Base-by-base conservation (phyloP, 2,113 vertebrate genomes). In the Psittacula cyanocephala region DNA sequence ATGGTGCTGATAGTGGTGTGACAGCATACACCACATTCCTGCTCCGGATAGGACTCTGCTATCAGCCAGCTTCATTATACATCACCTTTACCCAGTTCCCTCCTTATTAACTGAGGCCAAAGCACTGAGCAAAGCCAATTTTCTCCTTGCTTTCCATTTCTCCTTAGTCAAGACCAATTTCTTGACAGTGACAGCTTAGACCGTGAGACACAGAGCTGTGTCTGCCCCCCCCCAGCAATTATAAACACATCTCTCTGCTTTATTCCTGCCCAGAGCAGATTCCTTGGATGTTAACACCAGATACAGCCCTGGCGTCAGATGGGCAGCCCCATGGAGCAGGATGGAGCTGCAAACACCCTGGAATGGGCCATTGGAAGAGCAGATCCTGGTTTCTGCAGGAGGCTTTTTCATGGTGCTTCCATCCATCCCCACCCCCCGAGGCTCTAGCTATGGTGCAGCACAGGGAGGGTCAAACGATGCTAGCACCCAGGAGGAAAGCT, bases 371-470 rank as follows among this genome's bases (percentile, higher is more conserved):
- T 33, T 43, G 80, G 59, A 17, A 88, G 87, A 85, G 13, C 35
- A 60, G 24, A 17, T 0, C 29, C 14, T 3, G 3, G 5, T 74
- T 10, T 63, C 33, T 31, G 17, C 52, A 62, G 35, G 27, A 68
- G 1, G 27, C 3, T 80, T 47, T 14, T 23, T 19, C 10, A 35
- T 3, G 31, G 31, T 33, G 52, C 39, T 64, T 69, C 22, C 35
- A 4, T 3, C 7, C 12, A 12, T 11, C 70, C 7, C 65, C 31
- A 2, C 22, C 11, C n/a, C 0, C n/a, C 0, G 0, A 59, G 68
- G 72, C 35, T 55, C 11, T 3, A 1, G 28, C 37, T 6, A 2
- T 3, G 35, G n/a, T 44, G 15, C 25, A 5, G 52, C 2, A 16
- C 57, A 31, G 17, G 11, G n/a, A 53, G 23, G 6, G 24, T 17